These are phyloP conservation scores for Grammomys dolichurus DNA, from an alignment of 2,113 vertebrate genomes.

Conservation along the genomic window DNA sequence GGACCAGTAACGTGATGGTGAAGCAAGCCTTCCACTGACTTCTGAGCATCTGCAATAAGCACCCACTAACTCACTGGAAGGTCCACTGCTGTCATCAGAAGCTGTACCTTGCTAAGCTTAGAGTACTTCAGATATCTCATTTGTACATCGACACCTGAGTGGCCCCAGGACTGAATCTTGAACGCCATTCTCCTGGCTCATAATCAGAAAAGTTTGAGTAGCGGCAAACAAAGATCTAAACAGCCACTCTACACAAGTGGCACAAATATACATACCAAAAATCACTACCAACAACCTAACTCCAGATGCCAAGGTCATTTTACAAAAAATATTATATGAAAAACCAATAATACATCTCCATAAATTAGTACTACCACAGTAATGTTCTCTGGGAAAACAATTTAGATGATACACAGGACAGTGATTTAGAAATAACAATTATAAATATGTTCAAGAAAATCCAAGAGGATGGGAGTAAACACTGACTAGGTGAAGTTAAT, in stretches of 20 bases:
- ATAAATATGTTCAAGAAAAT: background rate
- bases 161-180: background rate
- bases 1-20: background rate
- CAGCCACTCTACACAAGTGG: background rate
- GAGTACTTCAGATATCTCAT: background rate
- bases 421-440: background rate
- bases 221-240: background rate
- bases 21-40: background rate
- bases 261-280: background rate
- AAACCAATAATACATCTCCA: background rate
- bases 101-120: background rate
- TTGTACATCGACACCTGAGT: background rate
- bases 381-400: background rate
- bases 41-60: background rate
- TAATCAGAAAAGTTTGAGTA: background rate
- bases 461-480: background rate
- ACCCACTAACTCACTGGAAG: background rate
- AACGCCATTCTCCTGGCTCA: background rate
- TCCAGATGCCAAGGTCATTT: background rate
- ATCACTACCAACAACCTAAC: background rate
- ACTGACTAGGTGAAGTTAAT: background rate
- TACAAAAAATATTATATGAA: background rate
- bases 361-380: background rate
- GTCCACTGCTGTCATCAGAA: background rate
- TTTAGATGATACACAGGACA: background rate